phyloP scores from a whole-genome alignment of 2,113 vertebrate species.

The Tricholaema leucomelas region DNA sequence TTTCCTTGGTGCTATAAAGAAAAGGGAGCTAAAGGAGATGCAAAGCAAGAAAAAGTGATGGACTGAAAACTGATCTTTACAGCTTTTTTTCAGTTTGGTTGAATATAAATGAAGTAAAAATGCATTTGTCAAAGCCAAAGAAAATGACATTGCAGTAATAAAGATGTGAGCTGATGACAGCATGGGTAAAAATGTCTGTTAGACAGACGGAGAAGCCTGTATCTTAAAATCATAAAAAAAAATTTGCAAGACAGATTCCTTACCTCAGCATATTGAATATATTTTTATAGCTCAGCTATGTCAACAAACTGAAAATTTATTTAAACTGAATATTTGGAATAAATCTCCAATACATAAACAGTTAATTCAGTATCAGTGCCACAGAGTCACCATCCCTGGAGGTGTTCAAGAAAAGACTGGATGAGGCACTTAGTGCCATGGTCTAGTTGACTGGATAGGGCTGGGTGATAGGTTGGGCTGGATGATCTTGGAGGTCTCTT shows the following conservation, averaged over 20 bases:
- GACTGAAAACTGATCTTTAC: constrained; percentile 27
- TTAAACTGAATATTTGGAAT: neutral
- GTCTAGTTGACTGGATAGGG: too few species aligned
- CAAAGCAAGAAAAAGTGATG: constrained; percentile 31
- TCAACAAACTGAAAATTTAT: neutral
- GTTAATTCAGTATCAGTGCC: neutral
- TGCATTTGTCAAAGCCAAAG: constrained; percentile 43
- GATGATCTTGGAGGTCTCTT: too few species aligned
- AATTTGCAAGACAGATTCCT: neutral
- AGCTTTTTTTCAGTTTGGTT: neutral
- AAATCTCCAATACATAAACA: neutral
- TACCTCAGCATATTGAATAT: neutral
- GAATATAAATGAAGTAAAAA: constrained; percentile 50
- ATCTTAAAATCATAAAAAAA: neutral
- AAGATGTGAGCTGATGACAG: constrained; percentile 21
- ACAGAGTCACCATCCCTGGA: too few species aligned
- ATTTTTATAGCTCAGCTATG: neutral
- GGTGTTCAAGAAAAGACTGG: too few species aligned
- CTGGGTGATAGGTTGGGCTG: too few species aligned
- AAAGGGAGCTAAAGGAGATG: neutral
- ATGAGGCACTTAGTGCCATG: too few species aligned
- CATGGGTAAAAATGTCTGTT: neutral
- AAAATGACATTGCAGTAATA: constrained; percentile 38
- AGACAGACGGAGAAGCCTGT: neutral
- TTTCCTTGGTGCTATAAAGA: neutral